phyloP scores from a whole-genome alignment of 1,140 invertebrate species.

The Pomacea maculata region DNA sequence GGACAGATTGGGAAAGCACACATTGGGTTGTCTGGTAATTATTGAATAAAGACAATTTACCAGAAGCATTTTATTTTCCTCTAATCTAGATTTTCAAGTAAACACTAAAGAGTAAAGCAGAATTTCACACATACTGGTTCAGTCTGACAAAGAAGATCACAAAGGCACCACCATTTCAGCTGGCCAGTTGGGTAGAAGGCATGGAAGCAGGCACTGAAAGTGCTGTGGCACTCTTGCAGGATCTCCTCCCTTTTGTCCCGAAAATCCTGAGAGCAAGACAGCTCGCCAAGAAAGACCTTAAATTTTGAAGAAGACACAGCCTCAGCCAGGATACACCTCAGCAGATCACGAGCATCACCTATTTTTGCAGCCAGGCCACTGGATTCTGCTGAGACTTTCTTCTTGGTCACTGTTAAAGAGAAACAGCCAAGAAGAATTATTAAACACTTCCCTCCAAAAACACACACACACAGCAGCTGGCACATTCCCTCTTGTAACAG shows the following conservation, averaged over 20 bases:
- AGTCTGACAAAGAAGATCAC: slow-evolving; percentile 81
- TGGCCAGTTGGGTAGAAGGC: slow-evolving; percentile 94
- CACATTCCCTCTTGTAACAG: no score
- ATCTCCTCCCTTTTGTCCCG: slow-evolving; percentile 68
- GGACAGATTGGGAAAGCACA: no score
- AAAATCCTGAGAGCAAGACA: slow-evolving; percentile 34
- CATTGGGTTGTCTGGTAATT: no score
- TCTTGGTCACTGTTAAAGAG: slow-evolving; percentile 39
- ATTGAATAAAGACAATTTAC: no score
- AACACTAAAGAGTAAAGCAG: no score
- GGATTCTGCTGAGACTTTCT: slow-evolving; percentile 55
- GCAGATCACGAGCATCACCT: slow-evolving; percentile 82
- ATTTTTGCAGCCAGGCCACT: slow-evolving; percentile 80
- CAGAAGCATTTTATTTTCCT: no score
- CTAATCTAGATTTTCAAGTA: no score
- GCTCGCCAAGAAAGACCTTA: slow-evolving; percentile 46
- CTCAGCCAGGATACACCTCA: slow-evolving; percentile 86
- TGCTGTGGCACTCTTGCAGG: slow-evolving; percentile 88
- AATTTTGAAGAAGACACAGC: slow-evolving; percentile 46
- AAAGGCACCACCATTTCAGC: slow-evolving; percentile 91
- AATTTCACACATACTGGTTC: slow-evolving; percentile 73
- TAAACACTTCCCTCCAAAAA: not conserved
- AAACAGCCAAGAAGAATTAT: slow-evolving; percentile 24
- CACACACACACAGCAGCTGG: no score
- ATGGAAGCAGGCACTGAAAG: slow-evolving; percentile 92